These are phyloP conservation scores for Protonibea diacanthus DNA, from an alignment of 2,797 vertebrate genomes.

Conservation along the genomic window DNA sequence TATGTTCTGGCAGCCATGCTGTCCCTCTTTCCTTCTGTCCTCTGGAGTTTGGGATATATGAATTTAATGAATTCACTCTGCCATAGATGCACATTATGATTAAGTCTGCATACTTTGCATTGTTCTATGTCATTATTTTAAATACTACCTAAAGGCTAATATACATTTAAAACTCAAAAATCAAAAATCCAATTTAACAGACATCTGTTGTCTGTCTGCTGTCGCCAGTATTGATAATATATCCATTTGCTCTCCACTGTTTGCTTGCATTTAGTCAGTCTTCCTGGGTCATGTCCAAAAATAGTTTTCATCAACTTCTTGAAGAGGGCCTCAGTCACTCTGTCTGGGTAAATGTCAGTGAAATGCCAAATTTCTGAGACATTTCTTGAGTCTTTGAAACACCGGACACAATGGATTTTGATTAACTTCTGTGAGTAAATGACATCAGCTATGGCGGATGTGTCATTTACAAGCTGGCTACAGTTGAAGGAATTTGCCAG, in stretches of 20 bases:
- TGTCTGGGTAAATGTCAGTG: slow-evolving; percentile 66
- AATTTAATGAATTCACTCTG: slow-evolving; percentile 24
- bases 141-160: slow-evolving; percentile 26
- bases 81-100: slow-evolving; percentile 20
- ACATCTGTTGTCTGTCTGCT: slow-evolving; percentile 44
- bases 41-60: slow-evolving; percentile 1
- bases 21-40: slow-evolving; percentile 16
- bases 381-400: slow-evolving; percentile 29
- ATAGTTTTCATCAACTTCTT: slow-evolving; percentile 49
- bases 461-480: neutral
- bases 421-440: slow-evolving; percentile 41
- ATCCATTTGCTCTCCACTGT: slow-evolving; percentile 49
- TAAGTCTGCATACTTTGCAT: slow-evolving; percentile 24
- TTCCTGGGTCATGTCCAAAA: slow-evolving; percentile 51
- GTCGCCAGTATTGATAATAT: slow-evolving; percentile 59
- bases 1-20: slow-evolving; percentile 26
- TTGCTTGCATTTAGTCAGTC: slow-evolving; percentile 60
- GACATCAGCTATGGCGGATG: slow-evolving; percentile 7
- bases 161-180: slow-evolving; percentile 5
- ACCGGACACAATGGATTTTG: slow-evolving; percentile 30
- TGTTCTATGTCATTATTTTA: slow-evolving; percentile 47
- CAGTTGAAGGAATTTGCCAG: neutral
- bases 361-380: slow-evolving; percentile 64
- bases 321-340: slow-evolving; percentile 34
- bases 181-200: slow-evolving; percentile 50